Percentiles rank a stretch among this genome's conserved stretches.
These are phyloP conservation scores for Dryadula phaetusa DNA, from an alignment of 2,888 invertebrate genomes.

Conservation along the genomic window DNA sequence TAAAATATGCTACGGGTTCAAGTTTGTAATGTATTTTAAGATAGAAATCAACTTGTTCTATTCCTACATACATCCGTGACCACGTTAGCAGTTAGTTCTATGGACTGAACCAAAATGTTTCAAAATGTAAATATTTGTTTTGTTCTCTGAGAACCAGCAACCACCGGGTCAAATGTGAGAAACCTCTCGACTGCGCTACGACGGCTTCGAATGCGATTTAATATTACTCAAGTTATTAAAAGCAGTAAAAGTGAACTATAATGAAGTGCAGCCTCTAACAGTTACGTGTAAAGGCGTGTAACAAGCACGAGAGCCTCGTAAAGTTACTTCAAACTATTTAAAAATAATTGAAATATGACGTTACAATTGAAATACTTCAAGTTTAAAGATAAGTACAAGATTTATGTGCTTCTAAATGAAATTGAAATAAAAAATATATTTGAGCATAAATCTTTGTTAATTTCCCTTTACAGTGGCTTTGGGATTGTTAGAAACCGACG, in stretches of 20 bases:
- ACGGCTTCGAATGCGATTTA: background rate
- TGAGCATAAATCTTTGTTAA: constrained; percentile 12
- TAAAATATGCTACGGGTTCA: background rate
- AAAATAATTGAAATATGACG: constrained; percentile 7
- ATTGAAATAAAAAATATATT: constrained; percentile 13
- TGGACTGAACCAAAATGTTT: no score
- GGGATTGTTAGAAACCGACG: background rate
- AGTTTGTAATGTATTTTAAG: no score
- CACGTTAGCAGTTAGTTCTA: no score
- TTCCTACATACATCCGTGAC: no score
- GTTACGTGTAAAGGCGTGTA: background rate
- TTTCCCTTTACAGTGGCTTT: background rate
- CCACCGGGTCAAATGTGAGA: no score
- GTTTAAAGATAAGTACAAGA: background rate
- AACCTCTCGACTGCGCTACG: background rate
- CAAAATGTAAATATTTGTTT: no score
- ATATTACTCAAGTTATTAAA: no score
- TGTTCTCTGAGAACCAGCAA: no score
- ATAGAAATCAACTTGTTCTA: no score
- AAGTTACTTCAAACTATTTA: background rate
- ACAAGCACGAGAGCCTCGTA: background rate
- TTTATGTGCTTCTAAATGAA: constrained; percentile 17
- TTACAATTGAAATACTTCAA: background rate
- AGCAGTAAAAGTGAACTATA: background rate
- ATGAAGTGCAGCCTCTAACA: background rate